Evolutionary conservation across 2,113 vertebrate genomes (phyloP).

Genomic region (Acanthisitta chloris): DNA sequence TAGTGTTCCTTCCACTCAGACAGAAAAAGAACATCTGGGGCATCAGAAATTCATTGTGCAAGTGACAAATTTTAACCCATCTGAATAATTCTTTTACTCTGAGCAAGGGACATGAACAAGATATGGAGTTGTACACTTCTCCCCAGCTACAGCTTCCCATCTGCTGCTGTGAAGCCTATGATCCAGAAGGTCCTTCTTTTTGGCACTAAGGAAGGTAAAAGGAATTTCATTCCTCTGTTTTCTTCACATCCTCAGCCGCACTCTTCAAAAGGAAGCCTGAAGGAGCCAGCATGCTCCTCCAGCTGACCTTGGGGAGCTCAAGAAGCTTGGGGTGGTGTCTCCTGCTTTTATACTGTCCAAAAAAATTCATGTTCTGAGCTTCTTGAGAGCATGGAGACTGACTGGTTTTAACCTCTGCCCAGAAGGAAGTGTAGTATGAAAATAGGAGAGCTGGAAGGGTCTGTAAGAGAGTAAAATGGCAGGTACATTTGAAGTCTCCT

Average conservation of each 20-base stretch:
- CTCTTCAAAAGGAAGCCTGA: neutral
- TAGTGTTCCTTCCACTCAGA: neutral
- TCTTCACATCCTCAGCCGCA: rapidly evolving
- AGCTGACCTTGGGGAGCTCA: neutral
- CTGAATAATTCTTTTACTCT: neutral
- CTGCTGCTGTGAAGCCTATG: neutral
- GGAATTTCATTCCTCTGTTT: neutral
- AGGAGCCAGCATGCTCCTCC: neutral
- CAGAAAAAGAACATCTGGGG: neutral
- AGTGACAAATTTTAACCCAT: neutral
- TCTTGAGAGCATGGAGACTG: neutral
- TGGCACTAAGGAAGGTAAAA: neutral
- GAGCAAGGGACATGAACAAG: neutral
- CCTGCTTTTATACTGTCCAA: neutral
- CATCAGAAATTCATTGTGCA: neutral
- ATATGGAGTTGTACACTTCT: neutral
- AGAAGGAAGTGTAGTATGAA: neutral
- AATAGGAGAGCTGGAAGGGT: neutral
- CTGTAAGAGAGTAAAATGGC: neutral
- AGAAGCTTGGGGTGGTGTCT: neutral
- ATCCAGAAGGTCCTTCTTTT: neutral
- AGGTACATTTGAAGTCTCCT: neutral
- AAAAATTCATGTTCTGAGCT: neutral
- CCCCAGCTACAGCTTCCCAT: neutral
- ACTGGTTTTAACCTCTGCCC: neutral